A percentile compares a stretch with the other conserved stretches of the same genome.
These are phyloP conservation scores for Zelleria hepariella DNA, from an alignment of 2,888 invertebrate genomes.

Conservation along the genomic window DNA sequence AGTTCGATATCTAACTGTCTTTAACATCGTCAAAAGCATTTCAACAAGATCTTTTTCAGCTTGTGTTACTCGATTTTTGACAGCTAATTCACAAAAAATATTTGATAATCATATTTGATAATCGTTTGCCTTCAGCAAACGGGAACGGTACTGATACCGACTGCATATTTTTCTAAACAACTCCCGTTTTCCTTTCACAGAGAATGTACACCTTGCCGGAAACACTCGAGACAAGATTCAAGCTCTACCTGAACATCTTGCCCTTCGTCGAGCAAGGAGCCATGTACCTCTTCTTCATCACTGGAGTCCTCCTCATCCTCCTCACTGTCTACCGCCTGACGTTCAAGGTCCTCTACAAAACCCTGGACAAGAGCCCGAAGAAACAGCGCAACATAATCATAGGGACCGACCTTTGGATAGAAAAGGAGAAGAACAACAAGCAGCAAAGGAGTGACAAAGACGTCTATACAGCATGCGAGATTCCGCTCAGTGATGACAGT, in stretches of 20 bases:
- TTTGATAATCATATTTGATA: no score
- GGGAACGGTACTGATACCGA: no score
- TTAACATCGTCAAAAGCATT: no score
- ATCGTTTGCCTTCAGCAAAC: no score
- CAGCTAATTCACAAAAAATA: no score
- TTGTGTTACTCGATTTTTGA: no score
- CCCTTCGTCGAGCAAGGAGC: conserved; percentile 73
- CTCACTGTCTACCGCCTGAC: conserved; percentile 58
- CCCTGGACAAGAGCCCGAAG: conserved; percentile 26
- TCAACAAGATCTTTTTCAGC: no score
- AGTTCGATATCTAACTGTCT: no score
- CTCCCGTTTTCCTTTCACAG: conserved; percentile 61
- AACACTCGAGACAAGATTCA: conserved; percentile 74
- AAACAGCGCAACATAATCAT: conserved; percentile 29
- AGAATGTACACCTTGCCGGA: conserved; percentile 78
- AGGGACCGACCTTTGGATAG: conserved; percentile 30
- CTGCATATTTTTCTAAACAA: no score
- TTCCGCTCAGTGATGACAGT: conserved; percentile 41
- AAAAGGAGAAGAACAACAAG: conserved; percentile 20
- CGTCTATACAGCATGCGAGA: conserved; percentile 54
- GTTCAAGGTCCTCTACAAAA: conserved; percentile 58
- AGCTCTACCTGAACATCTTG: conserved; percentile 79
- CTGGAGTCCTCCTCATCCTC: conserved; percentile 63
- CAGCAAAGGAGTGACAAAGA: conserved; percentile 18
- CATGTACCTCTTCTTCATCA: conserved; percentile 69